These are phyloP conservation scores for Tribolium castaneum DNA, from an alignment of 1,140 invertebrate genomes.

Conservation along the genomic window DNA sequence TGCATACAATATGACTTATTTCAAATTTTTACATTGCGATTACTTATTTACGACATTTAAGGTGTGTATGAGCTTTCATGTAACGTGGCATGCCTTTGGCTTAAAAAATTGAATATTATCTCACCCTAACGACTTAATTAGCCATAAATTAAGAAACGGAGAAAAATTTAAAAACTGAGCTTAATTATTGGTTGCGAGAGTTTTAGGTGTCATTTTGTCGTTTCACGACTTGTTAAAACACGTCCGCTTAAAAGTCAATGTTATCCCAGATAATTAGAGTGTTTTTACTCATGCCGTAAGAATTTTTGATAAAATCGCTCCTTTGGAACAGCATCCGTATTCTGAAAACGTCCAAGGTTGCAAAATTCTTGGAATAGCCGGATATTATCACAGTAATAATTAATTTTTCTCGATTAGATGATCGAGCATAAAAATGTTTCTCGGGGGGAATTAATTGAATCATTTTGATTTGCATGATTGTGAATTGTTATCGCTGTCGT, in stretches of 20 bases:
- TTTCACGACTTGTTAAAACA: conserved; percentile 5
- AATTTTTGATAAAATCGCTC: background rate
- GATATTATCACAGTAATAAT: conserved; percentile 2
- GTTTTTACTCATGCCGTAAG: background rate
- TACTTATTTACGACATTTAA: conserved; percentile 17
- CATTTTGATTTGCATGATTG: too few species aligned
- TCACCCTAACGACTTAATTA: background rate
- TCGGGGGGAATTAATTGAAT: too few species aligned
- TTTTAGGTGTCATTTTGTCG: background rate
- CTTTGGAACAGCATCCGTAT: background rate
- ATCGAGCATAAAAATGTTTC: too few species aligned
- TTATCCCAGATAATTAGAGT: background rate
- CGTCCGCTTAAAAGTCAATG: conserved; percentile 7
- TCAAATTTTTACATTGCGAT: background rate
- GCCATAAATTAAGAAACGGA: background rate
- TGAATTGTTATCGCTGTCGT: too few species aligned
- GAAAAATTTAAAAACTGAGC: background rate
- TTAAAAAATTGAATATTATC: background rate
- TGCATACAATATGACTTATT: conserved; percentile 3
- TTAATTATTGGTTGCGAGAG: background rate
- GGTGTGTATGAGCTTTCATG: background rate
- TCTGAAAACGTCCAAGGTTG: conserved; percentile 20
- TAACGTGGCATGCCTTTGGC: background rate
- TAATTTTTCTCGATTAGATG: too few species aligned
- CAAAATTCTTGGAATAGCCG: conserved; percentile 6